Evolutionary conservation across 2,888 invertebrate species (phyloP), one percentile per base, ranked within the genome.

Genomic region (Yponomeuta evonymella): DNA sequence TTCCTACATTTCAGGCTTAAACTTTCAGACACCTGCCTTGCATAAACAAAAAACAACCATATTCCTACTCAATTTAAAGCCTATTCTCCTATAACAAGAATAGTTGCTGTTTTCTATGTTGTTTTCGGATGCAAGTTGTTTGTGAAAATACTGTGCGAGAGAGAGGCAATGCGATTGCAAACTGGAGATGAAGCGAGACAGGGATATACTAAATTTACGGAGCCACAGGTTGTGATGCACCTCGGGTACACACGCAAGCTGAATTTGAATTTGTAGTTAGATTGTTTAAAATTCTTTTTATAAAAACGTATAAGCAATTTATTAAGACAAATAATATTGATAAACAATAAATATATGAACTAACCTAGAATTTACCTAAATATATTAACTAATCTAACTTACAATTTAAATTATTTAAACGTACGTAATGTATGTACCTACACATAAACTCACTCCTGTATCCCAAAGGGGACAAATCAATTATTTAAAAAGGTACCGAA

Each of bases 81-180:
- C 72, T 48, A 79, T 73, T 79, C 75, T 86, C 73, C 75, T 71
- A 72, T 77, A 77, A 72, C 71, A 70, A 58, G 74, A 73, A 77
- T 76, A 74, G 73, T 63, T 75, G 76, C 80, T 79, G 84, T 89
- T 89, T 89, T 90, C 87, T 89, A 87, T 89, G 87, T 90, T 90
- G 91, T 90, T 91, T 92, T 90, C 87, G 89, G 89, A 89, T 89
- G 87, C 86, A 90, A 89, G 87, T 90, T 91, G 91, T 92, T 91
- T 90, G 91, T 89, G 90, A 90, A 89, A 92, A 90, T 90, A 89
- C 79, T 88, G 82, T 51, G 77, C 71, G 80, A 90, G 74, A 69
- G 86, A 82, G 88, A 88, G 58, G 71, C 81, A 58, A 74, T 73
- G 77, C 79, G 72, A 70, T 72, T 74, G 75, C 73, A 73, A 71